A percentile compares a stretch with the other conserved stretches of the same genome.
These are phyloP conservation scores for Dolomedes plantarius DNA, from an alignment of 2,888 invertebrate species.

Conservation along the genomic window DNA sequence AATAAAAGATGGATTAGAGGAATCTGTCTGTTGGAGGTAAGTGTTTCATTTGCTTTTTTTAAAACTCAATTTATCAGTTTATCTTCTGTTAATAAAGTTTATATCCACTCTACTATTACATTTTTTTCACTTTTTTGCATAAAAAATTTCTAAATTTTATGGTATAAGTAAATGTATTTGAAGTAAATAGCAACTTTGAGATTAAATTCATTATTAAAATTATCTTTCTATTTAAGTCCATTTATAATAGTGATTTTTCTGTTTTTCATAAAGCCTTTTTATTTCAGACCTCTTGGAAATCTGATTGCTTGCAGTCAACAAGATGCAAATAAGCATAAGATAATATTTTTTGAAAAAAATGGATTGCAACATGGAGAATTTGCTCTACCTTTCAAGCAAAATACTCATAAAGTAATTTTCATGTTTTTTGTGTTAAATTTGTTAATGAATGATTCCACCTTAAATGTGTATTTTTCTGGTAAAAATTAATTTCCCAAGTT, in stretches of 20 bases:
- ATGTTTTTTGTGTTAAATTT: no score
- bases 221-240: no score
- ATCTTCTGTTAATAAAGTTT: no score
- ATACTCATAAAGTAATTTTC: conserved; percentile 78
- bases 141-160: no score
- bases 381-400: conserved; percentile 80
- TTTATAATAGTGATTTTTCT: no score
- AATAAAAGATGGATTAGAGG: conserved; percentile 81
- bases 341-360: conserved; percentile 93
- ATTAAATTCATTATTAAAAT: not conserved
- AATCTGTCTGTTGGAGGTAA: conserved; percentile 78
- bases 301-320: conserved; percentile 84
- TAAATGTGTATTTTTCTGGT: no score
- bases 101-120: no score
- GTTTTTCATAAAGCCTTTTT: conserved; percentile 65
- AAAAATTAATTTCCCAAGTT: no score
- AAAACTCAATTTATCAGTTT: no score
- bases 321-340: conserved; percentile 82
- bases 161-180: no score
- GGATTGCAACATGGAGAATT: conserved; percentile 90
- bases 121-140: not conserved
- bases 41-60: not conserved
- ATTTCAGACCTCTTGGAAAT: conserved; percentile 88
- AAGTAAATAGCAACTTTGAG: no score
- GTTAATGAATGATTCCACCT: no score